A percentile compares a stretch with the other conserved stretches of the same genome.
Evolutionary conservation across 2,888 invertebrate species (phyloP).

Genomic region (Xylocampa areola): DNA sequence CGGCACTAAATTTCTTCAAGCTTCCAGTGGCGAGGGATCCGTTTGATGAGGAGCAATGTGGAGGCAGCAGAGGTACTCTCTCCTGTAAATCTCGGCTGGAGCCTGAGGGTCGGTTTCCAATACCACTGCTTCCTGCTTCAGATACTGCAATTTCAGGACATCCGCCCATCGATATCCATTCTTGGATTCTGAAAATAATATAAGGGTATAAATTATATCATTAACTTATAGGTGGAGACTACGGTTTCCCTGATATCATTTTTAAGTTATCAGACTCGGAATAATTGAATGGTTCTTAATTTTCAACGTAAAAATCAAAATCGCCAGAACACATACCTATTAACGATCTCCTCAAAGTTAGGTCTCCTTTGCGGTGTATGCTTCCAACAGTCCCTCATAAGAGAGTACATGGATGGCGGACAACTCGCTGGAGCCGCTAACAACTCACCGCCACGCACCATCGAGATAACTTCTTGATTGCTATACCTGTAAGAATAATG

Average conservation of each 20-base stretch:
- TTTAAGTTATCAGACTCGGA: too few relatives aligned
- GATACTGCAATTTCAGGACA: constrained; percentile 78
- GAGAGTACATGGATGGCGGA: constrained; percentile 96
- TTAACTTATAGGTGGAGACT: too few relatives aligned
- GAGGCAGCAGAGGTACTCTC: constrained; percentile 81
- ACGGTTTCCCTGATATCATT: too few relatives aligned
- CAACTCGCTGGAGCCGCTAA: constrained; percentile 98
- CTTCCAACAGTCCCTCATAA: constrained; percentile 99
- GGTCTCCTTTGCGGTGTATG: constrained; percentile 97
- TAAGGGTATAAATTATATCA: too few relatives aligned
- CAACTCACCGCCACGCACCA: constrained; percentile 98
- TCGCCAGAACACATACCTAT: constrained; percentile 89
- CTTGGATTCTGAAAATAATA: constrained; percentile 65
- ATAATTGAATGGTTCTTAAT: too few relatives aligned
- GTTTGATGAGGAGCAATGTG: constrained; percentile 85
- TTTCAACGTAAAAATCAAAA: too few relatives aligned
- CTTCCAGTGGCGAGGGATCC: constrained; percentile 84
- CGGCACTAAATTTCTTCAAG: constrained; percentile 79
- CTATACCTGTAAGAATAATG: constrained; percentile 92
- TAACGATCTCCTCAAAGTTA: constrained; percentile 97
- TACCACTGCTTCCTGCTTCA: constrained; percentile 75
- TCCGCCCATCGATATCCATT: constrained; percentile 84
- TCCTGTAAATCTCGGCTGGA: constrained; percentile 81
- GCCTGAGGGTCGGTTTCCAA: constrained; percentile 73
- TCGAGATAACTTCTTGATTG: constrained; percentile 99